Evolutionary conservation across 2,797 vertebrate species (phyloP).

Genomic region (Furcifer pardalis): DNA sequence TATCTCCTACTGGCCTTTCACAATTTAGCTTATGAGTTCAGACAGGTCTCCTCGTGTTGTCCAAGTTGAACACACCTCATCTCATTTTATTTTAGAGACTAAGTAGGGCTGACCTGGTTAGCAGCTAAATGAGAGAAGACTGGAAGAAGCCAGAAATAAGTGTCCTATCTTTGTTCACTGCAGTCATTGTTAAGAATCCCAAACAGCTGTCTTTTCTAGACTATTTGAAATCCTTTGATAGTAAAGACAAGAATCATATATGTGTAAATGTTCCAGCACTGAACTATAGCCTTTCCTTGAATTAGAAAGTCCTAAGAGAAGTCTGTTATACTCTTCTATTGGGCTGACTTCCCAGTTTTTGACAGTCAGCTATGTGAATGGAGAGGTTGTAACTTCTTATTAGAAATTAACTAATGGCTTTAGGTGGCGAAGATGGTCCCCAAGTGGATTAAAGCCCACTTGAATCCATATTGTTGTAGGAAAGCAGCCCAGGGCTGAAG

Average conservation of each 20-base stretch:
- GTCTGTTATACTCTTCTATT: not conserved
- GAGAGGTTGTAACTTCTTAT: conserved; percentile 1
- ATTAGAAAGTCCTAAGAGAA: not conserved
- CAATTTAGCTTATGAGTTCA: not conserved
- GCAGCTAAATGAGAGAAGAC: not conserved
- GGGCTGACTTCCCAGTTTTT: not conserved
- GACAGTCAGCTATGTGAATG: not conserved
- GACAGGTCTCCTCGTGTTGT: not conserved
- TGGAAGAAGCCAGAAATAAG: not conserved
- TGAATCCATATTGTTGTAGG: too few relatives aligned
- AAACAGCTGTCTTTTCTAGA: not conserved
- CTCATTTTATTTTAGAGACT: too few relatives aligned
- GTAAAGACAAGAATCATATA: not conserved
- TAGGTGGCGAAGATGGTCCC: too few relatives aligned
- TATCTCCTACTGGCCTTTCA: not conserved
- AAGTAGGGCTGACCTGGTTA: too few relatives aligned
- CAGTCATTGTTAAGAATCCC: not conserved
- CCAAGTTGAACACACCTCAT: too few relatives aligned
- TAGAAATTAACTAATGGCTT: not conserved
- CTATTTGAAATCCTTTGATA: not conserved
- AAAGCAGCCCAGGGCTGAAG: too few relatives aligned
- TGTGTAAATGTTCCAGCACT: not conserved
- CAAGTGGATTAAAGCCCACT: too few relatives aligned
- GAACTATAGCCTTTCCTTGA: not conserved
- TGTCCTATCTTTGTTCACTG: not conserved